A percentile compares a stretch with the other conserved stretches of the same genome.
These are phyloP conservation scores for Oeneis ivallda DNA, from an alignment of 2,888 invertebrate species.

Conservation along the genomic window DNA sequence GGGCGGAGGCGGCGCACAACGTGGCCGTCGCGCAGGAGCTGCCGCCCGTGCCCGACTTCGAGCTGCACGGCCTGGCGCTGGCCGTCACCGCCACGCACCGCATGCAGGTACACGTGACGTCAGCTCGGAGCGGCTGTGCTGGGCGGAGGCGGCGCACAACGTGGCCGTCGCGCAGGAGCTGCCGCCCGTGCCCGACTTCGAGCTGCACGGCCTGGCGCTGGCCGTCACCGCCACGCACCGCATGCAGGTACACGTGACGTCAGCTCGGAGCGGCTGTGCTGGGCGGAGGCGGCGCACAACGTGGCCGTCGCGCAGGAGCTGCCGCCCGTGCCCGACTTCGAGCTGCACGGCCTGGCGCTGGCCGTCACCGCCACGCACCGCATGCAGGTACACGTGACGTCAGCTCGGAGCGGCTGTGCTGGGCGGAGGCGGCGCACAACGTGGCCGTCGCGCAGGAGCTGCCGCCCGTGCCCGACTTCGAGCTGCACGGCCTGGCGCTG, in stretches of 20 bases:
- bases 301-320: too few relatives aligned
- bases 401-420: too few relatives aligned
- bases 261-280: too few relatives aligned
- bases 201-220: conserved; percentile 90
- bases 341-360: conserved; percentile 90
- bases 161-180: conserved; percentile 84
- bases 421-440: too few relatives aligned
- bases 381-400: conserved; percentile 51
- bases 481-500: conserved; percentile 90
- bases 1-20: too few relatives aligned
- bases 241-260: conserved; percentile 54
- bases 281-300: too few relatives aligned
- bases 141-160: conserved; percentile 86
- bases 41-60: conserved; percentile 84
- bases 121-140: conserved; percentile 89
- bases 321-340: conserved; percentile 84
- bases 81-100: conserved; percentile 61
- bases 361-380: conserved; percentile 61
- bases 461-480: conserved; percentile 84
- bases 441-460: too few relatives aligned
- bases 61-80: conserved; percentile 90
- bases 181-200: conserved; percentile 86
- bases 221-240: conserved; percentile 63
- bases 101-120: conserved; percentile 69
- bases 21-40: too few relatives aligned